A percentile compares a stretch with the other conserved stretches of the same genome.
Conservation (phyloP, 1,140 invertebrate species). For the Oreohelix idahoensis region DNA sequence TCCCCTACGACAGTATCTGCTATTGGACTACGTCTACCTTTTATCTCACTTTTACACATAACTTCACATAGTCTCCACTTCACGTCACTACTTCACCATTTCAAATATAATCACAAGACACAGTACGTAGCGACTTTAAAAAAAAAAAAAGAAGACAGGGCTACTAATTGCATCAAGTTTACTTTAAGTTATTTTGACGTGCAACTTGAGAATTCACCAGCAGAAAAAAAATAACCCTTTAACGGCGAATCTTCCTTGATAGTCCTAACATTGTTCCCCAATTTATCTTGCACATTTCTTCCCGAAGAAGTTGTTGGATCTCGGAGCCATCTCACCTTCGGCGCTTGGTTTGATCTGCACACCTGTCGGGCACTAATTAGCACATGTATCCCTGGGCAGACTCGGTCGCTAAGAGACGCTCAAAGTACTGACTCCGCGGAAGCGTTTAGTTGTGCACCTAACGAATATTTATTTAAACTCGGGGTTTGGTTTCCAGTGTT, state of each 20-base stretch:
- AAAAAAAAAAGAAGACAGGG: too few relatives aligned
- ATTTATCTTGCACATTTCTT: too few relatives aligned
- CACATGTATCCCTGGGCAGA: not conserved
- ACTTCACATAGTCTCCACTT: too few relatives aligned
- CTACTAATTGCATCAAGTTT: not conserved
- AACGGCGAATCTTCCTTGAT: too few relatives aligned
- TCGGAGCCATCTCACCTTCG: not conserved
- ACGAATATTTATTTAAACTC: not conserved
- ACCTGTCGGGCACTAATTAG: slow-evolving; percentile 11
- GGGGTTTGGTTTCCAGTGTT: not conserved
- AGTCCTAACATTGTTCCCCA: not conserved
- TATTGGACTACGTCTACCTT: too few relatives aligned
- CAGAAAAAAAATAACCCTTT: too few relatives aligned
- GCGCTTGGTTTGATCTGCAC: not conserved
- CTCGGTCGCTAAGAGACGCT: not conserved
- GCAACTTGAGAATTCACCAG: not conserved
- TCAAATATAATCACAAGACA: too few relatives aligned
- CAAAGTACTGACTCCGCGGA: not conserved
- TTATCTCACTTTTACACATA: too few relatives aligned
- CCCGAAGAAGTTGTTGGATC: not conserved
- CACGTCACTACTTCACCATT: too few relatives aligned
- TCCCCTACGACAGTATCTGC: too few relatives aligned
- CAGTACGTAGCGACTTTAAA: too few relatives aligned
- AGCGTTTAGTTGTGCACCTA: not conserved
- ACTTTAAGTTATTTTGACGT: not conserved